Evolutionary conservation across 2,113 vertebrate species (phyloP), one percentile per base, ranked within the genome.

Genomic region (Strix aluco): DNA sequence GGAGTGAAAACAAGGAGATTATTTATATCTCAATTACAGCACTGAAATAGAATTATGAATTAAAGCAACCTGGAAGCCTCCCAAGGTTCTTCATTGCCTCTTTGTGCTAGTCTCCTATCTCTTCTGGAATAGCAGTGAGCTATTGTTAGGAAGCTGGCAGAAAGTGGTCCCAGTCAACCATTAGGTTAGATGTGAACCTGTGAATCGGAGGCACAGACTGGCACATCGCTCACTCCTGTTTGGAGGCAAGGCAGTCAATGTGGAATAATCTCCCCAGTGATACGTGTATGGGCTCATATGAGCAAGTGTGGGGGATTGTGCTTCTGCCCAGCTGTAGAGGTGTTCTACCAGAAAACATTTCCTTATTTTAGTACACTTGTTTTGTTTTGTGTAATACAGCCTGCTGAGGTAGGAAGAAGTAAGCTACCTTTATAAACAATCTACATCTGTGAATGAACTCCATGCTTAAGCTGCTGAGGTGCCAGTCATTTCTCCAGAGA

Each of bases 1-100:
- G 63, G 58, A 84, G n/a, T 36, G 32, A 42, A 81, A 94, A 84
- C 13, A 78, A 83, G 34, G 67, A 83, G n/a, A 63, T 88, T 86
- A 72, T 59, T 82, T 94, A 22, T 91, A 62, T 66, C 42, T 88
- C n/a, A 42, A 2, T 61, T 81, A 46, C 32, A 91, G 9, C 46
- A 55, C 26, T 58, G 46, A 82, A 57, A 57, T 21, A 66, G 34
- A 88, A 83, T 73, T 69, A 69, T 29, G 13, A 92, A 65, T 44
- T 80, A 72, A 90, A 90, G 49, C 27, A 52, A 52, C 54, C 34
- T 40, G 54, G 66, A 92, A 90, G 8, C 22, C 49, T 83, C 49
- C 55, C 1, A 17, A 66, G 40, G 11, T 58, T 78, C 49, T 73
- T 77, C 22, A 49, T 61, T 83, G 36, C 36, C 30, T 88, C 19